Percentiles rank a stretch among this genome's conserved stretches.
These are phyloP conservation scores for Ceyx melanurus DNA, from an alignment of 2,113 vertebrate genomes.

Conservation along the genomic window DNA sequence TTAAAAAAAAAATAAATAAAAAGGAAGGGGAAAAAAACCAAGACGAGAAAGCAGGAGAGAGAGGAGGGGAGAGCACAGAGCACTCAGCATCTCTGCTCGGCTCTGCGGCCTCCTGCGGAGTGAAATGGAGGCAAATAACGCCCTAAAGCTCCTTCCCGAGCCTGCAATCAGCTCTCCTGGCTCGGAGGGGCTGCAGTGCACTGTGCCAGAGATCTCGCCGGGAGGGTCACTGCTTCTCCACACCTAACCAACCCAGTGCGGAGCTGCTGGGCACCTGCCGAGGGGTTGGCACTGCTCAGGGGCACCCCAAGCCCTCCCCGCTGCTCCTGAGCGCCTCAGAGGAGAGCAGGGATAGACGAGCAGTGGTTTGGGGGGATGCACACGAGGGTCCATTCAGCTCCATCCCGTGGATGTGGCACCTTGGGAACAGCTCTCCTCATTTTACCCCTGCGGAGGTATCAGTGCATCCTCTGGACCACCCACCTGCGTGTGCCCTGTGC, in stretches of 20 bases:
- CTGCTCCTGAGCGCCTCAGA: not conserved
- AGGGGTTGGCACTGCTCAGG: not conserved
- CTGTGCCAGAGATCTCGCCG: rapidly evolving
- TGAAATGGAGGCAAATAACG: constrained; percentile 29
- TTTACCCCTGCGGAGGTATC: not conserved
- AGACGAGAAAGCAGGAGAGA: not conserved
- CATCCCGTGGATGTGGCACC: not conserved
- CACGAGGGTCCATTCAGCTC: rapidly evolving
- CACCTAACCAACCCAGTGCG: not conserved
- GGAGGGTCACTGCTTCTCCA: not conserved
- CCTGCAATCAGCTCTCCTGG: not conserved
- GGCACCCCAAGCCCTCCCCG: rapidly evolving
- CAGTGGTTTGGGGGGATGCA: not conserved
- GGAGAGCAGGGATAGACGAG: not conserved
- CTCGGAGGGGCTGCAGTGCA: not conserved
- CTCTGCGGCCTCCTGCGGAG: not conserved
- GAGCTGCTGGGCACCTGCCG: not conserved
- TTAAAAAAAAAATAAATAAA: not conserved
- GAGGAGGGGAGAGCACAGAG: not conserved
- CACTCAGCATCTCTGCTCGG: constrained; percentile 3
- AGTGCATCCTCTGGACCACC: not conserved
- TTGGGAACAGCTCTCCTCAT: rapidly evolving
- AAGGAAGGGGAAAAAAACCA: not conserved
- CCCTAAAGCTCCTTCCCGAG: not conserved
- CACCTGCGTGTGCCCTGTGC: rapidly evolving